Conservation (phyloP, 2,113 vertebrate species). For the Dipodomys stephensi region DNA sequence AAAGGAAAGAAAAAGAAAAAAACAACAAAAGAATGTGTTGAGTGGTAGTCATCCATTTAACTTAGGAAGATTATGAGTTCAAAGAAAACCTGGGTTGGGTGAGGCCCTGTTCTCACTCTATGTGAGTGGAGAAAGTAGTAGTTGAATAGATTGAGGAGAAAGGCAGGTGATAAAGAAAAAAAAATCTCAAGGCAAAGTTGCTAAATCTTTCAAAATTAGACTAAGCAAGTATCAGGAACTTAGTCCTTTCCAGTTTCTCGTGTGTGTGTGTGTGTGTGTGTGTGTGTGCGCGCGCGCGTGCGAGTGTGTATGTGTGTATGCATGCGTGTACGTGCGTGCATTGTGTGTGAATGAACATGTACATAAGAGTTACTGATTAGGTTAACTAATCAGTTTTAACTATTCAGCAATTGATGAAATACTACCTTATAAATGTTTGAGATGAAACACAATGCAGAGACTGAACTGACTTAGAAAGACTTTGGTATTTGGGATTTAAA, state of each 20-base stretch:
- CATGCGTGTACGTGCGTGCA: background rate
- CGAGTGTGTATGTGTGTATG: background rate
- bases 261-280: background rate
- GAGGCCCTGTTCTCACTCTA: background rate
- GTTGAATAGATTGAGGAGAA: conserved; percentile 32
- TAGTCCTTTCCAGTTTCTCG: background rate
- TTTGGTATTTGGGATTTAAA: conserved; percentile 32
- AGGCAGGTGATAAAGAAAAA: background rate
- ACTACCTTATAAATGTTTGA: background rate
- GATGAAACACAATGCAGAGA: background rate
- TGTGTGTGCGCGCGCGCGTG: no score
- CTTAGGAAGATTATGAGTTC: no score
- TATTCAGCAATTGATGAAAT: background rate
- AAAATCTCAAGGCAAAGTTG: background rate
- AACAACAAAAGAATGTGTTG: background rate
- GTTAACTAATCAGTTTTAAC: background rate
- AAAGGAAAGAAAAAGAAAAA: no score
- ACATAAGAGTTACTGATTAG: background rate
- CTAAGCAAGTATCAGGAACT: background rate
- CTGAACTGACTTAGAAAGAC: background rate
- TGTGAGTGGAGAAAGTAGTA: background rate
- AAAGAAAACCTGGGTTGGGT: no score
- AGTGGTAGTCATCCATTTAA: no score
- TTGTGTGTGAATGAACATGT: background rate
- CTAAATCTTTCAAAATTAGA: conserved; percentile 40